Evolutionary conservation across 2,888 invertebrate genomes (phyloP), one percentile per base, ranked within the genome.

Genomic region (Cheilosia vernalis): DNA sequence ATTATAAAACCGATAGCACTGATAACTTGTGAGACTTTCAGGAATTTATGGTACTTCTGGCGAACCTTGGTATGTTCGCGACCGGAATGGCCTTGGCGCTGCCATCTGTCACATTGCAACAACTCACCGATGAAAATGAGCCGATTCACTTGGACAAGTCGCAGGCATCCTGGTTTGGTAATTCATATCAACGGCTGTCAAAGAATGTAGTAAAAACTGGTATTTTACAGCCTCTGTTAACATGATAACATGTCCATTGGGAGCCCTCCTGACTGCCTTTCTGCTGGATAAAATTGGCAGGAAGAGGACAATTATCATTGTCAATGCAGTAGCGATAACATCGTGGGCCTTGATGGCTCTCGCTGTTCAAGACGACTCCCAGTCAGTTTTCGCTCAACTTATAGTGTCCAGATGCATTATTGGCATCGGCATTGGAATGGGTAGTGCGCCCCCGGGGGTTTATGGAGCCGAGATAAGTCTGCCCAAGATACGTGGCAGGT

Each of bases 401-500:
- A 87, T 92, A 42, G 80, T 89, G 15, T 90, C 92, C 1, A 88
- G 92, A n/a, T 89, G 91, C 80, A 77, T 92, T 4, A 89, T 90
- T 67, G 92, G 92, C 13, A 87, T 92, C 63, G 88, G 89, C 17
- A 91, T 90, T 84, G 92, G 92, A 2, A 79, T 92, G 56, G 89
- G 89, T 1, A 91, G 90, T 86, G 90, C 92, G 1, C 92, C 92
- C 0, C 87, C 90, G 0, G 91, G 91, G 2, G 91, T 92, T 1
- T 92, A 92, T 87, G 91, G 92, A 1, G 92, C 92, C 1, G 92
- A 92, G 87, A 91, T 92, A 21, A 91, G 92, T 61, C 86, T 91
- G 85, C 95, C 94, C 0, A 93, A 93, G 87, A 93, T 94, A 61
- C 92, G 96, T 87, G 95, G 95, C 0, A 93, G 94, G 64, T 93